Conservation (phyloP, 2,888 invertebrate genomes). For the Cephonodes hylas region DNA sequence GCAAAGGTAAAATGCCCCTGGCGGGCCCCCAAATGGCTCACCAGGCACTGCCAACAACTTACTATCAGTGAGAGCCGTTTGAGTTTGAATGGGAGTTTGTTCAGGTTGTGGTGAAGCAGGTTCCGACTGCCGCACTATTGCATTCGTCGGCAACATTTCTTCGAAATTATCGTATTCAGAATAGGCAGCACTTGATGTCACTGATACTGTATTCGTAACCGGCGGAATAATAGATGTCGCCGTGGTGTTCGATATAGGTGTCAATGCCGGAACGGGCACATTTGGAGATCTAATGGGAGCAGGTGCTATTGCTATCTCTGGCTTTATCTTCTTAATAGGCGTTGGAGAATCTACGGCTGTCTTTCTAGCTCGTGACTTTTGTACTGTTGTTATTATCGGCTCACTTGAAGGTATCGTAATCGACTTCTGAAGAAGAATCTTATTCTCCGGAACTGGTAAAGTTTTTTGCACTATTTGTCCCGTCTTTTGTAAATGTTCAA, state of each 20-base stretch:
- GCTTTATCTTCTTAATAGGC: constrained; percentile 60
- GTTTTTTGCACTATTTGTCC: constrained; percentile 71
- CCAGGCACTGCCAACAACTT: constrained; percentile 87
- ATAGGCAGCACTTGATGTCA: constrained; percentile 42
- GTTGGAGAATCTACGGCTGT: constrained; percentile 46
- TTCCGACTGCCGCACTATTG: constrained; percentile 62
- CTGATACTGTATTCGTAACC: constrained; percentile 42
- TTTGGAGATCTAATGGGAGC: constrained; percentile 30
- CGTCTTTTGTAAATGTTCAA: constrained; percentile 72
- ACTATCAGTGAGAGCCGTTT: constrained; percentile 75
- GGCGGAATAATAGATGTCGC: constrained; percentile 38
- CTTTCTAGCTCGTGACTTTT: constrained; percentile 55
- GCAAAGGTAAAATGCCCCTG: constrained; percentile 87
- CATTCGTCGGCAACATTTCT: constrained; percentile 71
- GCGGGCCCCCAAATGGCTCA: constrained; percentile 86
- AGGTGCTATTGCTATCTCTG: constrained; percentile 56
- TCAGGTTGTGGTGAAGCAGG: constrained; percentile 35
- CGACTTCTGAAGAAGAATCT: constrained; percentile 58
- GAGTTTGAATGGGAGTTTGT: constrained; percentile 35
- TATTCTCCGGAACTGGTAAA: constrained; percentile 52
- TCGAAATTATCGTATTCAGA: constrained; percentile 69
- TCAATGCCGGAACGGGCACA: constrained; percentile 41
- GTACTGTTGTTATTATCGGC: constrained; percentile 37
- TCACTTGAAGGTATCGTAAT: constrained; percentile 51
- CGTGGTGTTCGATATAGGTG: constrained; percentile 42